A percentile compares a stretch with the other conserved stretches of the same genome.
phyloP scores from a whole-genome alignment of 2,888 invertebrate genomes.

The Eustalomyia histrio region DNA sequence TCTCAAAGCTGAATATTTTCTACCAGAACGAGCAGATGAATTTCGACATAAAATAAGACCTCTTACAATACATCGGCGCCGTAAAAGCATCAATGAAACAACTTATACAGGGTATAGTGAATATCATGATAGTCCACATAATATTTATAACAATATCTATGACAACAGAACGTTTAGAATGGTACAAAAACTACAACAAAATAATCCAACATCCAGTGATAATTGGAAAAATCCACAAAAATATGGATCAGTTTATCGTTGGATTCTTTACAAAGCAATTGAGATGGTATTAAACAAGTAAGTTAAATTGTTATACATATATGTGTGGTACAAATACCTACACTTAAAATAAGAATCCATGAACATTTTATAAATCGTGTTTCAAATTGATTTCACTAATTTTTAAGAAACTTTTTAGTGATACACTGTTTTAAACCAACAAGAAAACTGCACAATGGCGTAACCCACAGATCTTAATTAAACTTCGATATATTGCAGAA shows the following conservation, averaged over 20 bases:
- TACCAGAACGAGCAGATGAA: conserved; percentile 72
- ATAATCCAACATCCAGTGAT: not conserved
- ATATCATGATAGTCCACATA: not conserved
- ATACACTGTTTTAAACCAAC: no score
- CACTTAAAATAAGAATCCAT: no score
- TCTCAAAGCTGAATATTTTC: conserved; percentile 73
- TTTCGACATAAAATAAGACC: conserved; percentile 74
- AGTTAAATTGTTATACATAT: conserved; percentile 10
- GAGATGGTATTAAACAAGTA: conserved; percentile 73
- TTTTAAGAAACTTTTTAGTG: no score
- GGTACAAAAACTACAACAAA: not conserved
- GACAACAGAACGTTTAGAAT: not conserved
- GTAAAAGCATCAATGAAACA: conserved; percentile 62
- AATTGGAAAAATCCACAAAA: conserved; percentile 58
- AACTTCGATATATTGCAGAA: no score
- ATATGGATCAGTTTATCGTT: conserved; percentile 71
- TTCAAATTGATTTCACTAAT: no score
- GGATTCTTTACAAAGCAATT: conserved; percentile 75
- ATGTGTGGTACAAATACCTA: no score
- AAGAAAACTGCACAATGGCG: no score
- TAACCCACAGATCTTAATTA: no score
- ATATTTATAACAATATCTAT: not conserved
- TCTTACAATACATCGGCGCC: conserved; percentile 69
- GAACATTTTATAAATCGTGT: no score
- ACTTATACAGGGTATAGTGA: not conserved